A percentile compares a stretch with the other conserved stretches of the same genome.
Evolutionary conservation across 2,113 vertebrate species (phyloP).

Genomic region (Corynorhinus townsendii): DNA sequence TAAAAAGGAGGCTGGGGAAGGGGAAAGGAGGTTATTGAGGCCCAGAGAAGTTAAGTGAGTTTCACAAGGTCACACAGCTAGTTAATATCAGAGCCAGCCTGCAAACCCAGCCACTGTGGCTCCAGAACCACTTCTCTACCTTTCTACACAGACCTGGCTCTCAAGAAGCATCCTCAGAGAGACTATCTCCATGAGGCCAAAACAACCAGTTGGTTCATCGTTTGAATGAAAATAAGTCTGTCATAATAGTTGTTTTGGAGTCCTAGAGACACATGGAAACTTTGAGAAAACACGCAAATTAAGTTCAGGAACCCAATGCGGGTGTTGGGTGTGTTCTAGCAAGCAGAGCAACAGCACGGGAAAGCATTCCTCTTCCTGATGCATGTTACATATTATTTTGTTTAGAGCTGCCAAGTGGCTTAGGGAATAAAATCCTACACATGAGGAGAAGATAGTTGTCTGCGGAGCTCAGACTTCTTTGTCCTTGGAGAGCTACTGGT

Average conservation of each 20-base stretch:
- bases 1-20: not conserved
- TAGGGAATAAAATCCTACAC: constrained; percentile 1
- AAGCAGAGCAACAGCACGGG: not conserved
- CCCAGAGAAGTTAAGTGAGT: not conserved
- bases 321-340: not conserved
- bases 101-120: not conserved
- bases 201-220: not conserved
- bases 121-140: not conserved
- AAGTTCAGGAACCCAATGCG: not conserved
- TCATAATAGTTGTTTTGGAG: constrained; percentile 21
- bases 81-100: not conserved
- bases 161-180: not conserved
- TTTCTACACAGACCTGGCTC: not conserved
- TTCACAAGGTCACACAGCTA: not conserved
- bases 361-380: not conserved
- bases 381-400: not conserved
- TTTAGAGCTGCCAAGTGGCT: constrained; percentile 17
- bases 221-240: constrained; percentile 39
- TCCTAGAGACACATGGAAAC: constrained; percentile 12
- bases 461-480: not conserved
- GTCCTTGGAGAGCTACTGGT: not conserved
- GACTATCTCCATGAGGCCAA: not conserved
- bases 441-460: not conserved
- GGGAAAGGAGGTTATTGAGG: not conserved
- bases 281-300: constrained; percentile 7